These are phyloP conservation scores for Watsonalla binaria DNA, from an alignment of 2,888 invertebrate genomes.

Conservation along the genomic window DNA sequence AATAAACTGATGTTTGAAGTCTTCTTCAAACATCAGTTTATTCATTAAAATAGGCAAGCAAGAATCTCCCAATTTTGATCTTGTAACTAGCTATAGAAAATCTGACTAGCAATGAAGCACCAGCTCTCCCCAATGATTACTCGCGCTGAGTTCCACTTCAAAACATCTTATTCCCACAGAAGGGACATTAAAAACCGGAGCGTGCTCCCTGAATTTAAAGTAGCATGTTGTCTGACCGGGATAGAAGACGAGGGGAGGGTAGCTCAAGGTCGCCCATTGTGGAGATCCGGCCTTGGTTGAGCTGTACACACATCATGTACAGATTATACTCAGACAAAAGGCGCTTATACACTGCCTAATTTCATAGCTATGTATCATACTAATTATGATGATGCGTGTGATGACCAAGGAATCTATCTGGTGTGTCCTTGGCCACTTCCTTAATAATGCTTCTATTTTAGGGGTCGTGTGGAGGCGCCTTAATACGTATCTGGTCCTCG, in stretches of 20 bases:
- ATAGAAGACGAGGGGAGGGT: constrained; percentile 48
- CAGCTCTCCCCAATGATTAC: constrained; percentile 41
- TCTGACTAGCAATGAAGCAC: constrained; percentile 32
- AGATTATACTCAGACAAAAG: constrained; percentile 2
- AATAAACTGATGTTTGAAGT: no score
- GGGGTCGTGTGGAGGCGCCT: no score
- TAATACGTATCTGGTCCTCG: background rate
- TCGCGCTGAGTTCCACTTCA: constrained; percentile 15
- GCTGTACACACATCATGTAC: constrained; percentile 10
- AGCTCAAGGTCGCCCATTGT: constrained; percentile 69
- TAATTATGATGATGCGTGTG: no score
- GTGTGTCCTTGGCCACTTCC: no score
- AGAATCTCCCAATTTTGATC: no score
- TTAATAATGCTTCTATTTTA: no score
- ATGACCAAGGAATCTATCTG: no score
- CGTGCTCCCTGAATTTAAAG: constrained; percentile 20
- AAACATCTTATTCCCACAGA: background rate
- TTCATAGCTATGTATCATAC: no score
- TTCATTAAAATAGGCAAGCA: no score
- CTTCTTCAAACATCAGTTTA: no score
- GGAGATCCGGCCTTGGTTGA: constrained; percentile 41
- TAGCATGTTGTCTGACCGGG: constrained; percentile 23
- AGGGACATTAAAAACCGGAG: constrained; percentile 13
- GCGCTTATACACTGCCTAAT: no score
- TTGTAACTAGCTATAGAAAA: no score